A percentile compares a stretch with the other conserved stretches of the same genome.
phyloP scores from a whole-genome alignment of 1,140 invertebrate species.

The Parasteatoda tepidariorum region DNA sequence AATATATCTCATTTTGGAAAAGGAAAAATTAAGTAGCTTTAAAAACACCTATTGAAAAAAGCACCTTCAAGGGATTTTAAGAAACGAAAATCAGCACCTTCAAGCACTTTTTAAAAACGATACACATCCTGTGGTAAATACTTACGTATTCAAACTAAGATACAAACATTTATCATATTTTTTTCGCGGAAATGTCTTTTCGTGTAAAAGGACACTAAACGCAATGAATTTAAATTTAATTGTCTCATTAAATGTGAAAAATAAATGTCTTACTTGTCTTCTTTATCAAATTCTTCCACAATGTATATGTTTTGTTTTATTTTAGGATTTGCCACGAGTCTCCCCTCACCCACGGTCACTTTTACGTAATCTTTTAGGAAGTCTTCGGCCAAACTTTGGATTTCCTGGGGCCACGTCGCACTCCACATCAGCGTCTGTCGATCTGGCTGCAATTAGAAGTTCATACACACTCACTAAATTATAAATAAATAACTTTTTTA shows the following conservation, averaged over 20 bases:
- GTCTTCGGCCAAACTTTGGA: conserved; percentile 90
- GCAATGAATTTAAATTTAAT: not conserved
- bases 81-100: no score
- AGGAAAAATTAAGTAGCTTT: no score
- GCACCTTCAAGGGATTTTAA: no score
- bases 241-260: not conserved
- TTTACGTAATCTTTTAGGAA: conserved; percentile 92
- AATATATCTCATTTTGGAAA: no score
- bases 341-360: conserved; percentile 92
- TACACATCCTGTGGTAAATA: no score
- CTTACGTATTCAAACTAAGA: no score
- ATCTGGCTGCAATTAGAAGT: conserved; percentile 79
- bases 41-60: no score
- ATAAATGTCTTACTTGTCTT: conserved; percentile 75
- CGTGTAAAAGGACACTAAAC: not conserved
- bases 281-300: conserved; percentile 88
- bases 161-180: no score
- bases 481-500: no score
- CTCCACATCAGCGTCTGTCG: conserved; percentile 98
- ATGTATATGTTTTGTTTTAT: conserved; percentile 95
- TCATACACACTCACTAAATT: no score
- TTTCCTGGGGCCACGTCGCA: conserved; percentile 98
- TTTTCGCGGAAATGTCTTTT: no score
- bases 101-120: no score
- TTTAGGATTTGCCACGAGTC: conserved; percentile 96